Conservation (phyloP, 64 coral and sea anemone species). For the Hydrozoanthus tunicans region DNA sequence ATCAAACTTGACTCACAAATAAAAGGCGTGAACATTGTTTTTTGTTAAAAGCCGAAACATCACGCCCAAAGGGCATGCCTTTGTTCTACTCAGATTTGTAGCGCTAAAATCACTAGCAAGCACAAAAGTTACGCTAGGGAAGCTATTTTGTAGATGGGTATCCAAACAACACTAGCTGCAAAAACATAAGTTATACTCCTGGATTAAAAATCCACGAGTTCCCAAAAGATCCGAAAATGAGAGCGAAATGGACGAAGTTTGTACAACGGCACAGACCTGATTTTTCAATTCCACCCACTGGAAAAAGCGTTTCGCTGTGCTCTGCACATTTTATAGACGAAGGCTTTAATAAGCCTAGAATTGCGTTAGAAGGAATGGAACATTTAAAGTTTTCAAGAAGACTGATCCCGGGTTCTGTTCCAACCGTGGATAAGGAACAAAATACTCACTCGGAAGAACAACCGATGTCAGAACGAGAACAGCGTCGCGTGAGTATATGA, state of each 20-base stretch:
- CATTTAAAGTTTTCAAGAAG: conserved; percentile 14
- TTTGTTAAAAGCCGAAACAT: no score
- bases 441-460: neutral
- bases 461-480: conserved; percentile 22
- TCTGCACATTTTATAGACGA: conserved; percentile 53
- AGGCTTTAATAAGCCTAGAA: conserved; percentile 42
- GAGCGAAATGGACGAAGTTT: conserved; percentile 34
- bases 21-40: no score
- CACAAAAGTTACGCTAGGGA: no score
- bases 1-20: no score
- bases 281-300: conserved; percentile 15
- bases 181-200: conserved; percentile 1
- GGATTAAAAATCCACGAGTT: neutral
- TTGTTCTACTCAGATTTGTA: no score
- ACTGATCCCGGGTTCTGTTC: conserved; percentile 18
- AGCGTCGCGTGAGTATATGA: neutral
- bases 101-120: no score
- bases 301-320: conserved; percentile 51
- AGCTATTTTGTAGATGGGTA: no score
- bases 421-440: conserved; percentile 19
- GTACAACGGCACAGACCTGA: conserved; percentile 29
- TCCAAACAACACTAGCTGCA: neutral
- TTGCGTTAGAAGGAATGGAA: conserved; percentile 37
- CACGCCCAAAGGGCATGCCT: no score
- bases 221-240: neutral